A percentile compares a stretch with the other conserved stretches of the same genome.
Evolutionary conservation across 2,888 invertebrate genomes (phyloP).

Genomic region (Amphiduros pacificus): DNA sequence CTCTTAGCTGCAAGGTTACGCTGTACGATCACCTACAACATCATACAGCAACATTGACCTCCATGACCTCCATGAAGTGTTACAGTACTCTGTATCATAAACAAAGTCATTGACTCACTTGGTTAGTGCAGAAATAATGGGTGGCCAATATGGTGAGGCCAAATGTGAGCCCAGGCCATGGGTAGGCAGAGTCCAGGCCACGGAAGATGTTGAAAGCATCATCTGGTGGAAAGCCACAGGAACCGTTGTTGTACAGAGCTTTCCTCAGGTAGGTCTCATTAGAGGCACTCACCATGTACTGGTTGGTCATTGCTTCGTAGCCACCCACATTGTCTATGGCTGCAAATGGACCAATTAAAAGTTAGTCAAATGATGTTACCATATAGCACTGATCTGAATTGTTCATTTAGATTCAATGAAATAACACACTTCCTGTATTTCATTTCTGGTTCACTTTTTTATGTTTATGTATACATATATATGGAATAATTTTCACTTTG

Average conservation of each 20-base stretch:
- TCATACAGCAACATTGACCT: too few relatives aligned
- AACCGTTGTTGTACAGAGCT: constrained; percentile 9
- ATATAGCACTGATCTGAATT: background rate
- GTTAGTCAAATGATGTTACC: background rate
- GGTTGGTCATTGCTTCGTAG: constrained; percentile 56
- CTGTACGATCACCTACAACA: constrained; percentile 64
- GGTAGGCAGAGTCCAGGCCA: constrained; percentile 28
- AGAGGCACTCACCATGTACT: constrained; percentile 57
- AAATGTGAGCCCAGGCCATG: constrained; percentile 33
- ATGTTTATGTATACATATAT: too few relatives aligned
- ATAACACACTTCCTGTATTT: background rate
- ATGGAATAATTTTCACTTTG: too few relatives aligned
- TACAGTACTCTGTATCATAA: too few relatives aligned
- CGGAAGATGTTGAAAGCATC: constrained; percentile 34
- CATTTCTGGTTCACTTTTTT: too few relatives aligned
- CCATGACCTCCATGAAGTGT: background rate
- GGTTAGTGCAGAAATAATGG: constrained; percentile 32
- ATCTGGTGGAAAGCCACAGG: constrained; percentile 32
- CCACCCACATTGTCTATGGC: constrained; percentile 60
- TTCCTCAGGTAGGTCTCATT: constrained; percentile 40
- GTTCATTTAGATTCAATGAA: background rate
- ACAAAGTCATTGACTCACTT: constrained; percentile 20
- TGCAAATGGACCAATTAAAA: too few relatives aligned
- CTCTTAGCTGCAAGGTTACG: constrained; percentile 63
- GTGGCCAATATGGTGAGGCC: constrained; percentile 29